These are phyloP conservation scores for Beris chalybata DNA, from an alignment of 2,888 invertebrate genomes.

Conservation along the genomic window DNA sequence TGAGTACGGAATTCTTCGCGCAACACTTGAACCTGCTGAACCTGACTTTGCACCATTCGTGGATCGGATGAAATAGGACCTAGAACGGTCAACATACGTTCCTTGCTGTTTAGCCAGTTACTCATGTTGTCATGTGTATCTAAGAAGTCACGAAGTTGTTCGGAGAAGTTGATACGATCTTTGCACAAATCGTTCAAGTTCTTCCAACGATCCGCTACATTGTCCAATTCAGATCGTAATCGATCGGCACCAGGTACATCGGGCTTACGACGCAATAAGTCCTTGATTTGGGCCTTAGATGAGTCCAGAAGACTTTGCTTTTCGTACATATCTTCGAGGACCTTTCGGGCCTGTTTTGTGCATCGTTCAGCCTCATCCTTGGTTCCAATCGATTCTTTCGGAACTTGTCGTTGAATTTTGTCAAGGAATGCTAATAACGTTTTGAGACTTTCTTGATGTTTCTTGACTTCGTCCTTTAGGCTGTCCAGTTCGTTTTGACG, in stretches of 20 bases:
- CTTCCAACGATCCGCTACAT: constrained; percentile 82
- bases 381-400: constrained; percentile 76
- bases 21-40: constrained; percentile 91
- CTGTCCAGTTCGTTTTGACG: constrained; percentile 85
- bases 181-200: constrained; percentile 83
- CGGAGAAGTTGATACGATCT: constrained; percentile 61
- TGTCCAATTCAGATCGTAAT: constrained; percentile 81
- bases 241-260: constrained; percentile 81
- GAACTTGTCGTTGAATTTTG: constrained; percentile 82
- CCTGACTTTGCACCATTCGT: constrained; percentile 92
- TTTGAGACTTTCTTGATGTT: constrained; percentile 80
- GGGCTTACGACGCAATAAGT: constrained; percentile 81
- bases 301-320: constrained; percentile 89
- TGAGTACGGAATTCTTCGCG: constrained; percentile 94
- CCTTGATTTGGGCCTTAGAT: constrained; percentile 84
- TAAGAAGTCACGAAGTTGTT: constrained; percentile 89
- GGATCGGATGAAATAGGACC: constrained; percentile 97
- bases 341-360: constrained; percentile 76
- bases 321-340: constrained; percentile 90
- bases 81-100: constrained; percentile 91
- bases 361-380: constrained; percentile 92
- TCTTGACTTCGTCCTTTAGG: constrained; percentile 79
- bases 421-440: constrained; percentile 82
- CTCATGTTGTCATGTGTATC: constrained; percentile 83
- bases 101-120: constrained; percentile 89